These are phyloP conservation scores for Lamellibrachia columna DNA, from an alignment of 2,888 invertebrate species.

Conservation along the genomic window DNA sequence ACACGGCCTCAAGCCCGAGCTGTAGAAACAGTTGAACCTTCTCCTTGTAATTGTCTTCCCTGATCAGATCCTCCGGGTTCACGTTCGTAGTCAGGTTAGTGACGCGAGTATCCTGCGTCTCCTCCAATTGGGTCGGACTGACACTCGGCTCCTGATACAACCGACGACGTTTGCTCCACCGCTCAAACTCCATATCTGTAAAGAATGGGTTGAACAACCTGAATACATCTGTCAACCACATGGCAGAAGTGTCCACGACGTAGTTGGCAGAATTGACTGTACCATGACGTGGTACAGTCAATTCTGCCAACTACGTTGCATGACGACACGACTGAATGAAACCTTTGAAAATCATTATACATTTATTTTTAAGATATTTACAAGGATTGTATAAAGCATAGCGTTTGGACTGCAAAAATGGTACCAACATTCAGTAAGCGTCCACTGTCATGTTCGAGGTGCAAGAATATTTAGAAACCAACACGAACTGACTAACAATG, in stretches of 20 bases:
- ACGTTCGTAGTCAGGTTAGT: background rate
- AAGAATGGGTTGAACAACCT: background rate
- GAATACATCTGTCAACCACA: background rate
- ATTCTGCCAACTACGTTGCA: too few species aligned
- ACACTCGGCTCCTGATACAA: conserved; percentile 51
- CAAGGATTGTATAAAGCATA: too few species aligned
- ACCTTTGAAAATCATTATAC: too few species aligned
- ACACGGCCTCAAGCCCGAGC: conserved; percentile 47
- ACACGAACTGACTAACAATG: too few species aligned
- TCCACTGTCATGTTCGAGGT: too few species aligned
- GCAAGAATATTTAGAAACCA: too few species aligned
- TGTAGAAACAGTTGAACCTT: conserved; percentile 52
- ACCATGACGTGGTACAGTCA: too few species aligned
- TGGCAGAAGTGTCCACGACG: background rate
- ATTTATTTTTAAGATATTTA: too few species aligned
- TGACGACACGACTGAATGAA: too few species aligned
- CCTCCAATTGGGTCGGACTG: conserved; percentile 44
- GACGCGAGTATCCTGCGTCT: background rate
- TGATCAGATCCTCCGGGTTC: conserved; percentile 46
- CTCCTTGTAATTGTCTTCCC: conserved; percentile 48
- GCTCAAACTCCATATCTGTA: conserved; percentile 55
- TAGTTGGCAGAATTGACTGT: too few species aligned
- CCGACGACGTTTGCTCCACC: conserved; percentile 50
- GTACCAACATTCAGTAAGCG: too few species aligned
- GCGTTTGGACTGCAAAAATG: too few species aligned